Base-by-base conservation (phyloP, 92 coral and sea anemone species). In the Virgularia gustaviana region DNA sequence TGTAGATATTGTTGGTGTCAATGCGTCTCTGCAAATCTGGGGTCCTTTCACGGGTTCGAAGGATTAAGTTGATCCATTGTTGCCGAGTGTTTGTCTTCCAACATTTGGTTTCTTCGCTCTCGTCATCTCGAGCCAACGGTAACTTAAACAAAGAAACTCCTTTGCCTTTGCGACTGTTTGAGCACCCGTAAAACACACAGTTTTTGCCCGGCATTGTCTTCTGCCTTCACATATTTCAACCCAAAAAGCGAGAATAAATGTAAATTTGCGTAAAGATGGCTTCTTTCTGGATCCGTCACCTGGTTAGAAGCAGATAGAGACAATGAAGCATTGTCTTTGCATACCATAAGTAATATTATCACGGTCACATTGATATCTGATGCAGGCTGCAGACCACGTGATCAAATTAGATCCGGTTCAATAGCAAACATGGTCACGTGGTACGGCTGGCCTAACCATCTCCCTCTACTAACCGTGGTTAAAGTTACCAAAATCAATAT, bases 321-420 rank as follows among this genome's bases (percentile, higher is more conserved):
- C n/a, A n/a, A n/a, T n/a, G n/a, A n/a, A n/a, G n/a, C n/a, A 35
- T 35, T 23, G 20, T 51, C 70, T 45, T 36, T 51, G 70, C 70
- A 45, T 36, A 36, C 45, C 41, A 36, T 30, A 61, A 36, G 45
- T n/a, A n/a, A n/a, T n/a, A n/a, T n/a, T n/a, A n/a, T n/a, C n/a
- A n/a, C n/a, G n/a, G n/a, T n/a, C n/a, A n/a, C n/a, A n/a, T 25
- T 28, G 39, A 32, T 42, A 70, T 16, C 23, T 70, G 55, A 59
- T 71, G 77, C 77, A 71, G 65, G 77, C 25, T 51, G 62, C 63
- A 51, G 2, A 29, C 52, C 77, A 71, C 76, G 64, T 71, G 76
- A 71, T 62, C 65, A 9, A 28, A 30, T 19, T 23, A 71, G 34
- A 51, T 53, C 30, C 7, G 60, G 60, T 53, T 53, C 31, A 53